A percentile compares a stretch with the other conserved stretches of the same genome.
Evolutionary conservation across 23 tunicate species (phyloP).

Genomic region (Halocynthia aurantium): DNA sequence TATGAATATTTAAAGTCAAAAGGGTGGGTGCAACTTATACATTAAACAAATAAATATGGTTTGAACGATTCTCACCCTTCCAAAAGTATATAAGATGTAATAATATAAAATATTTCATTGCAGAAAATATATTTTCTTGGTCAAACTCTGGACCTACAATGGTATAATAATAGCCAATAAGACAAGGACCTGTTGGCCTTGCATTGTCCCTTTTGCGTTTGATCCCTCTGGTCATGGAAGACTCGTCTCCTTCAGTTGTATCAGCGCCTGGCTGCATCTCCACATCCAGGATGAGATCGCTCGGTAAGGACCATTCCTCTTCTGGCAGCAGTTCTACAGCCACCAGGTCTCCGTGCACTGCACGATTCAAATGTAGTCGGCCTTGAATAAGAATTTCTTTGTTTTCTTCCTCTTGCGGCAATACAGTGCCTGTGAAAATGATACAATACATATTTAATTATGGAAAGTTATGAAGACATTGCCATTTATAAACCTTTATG

Average conservation of each 20-base stretch:
- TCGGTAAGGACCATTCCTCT: slow-evolving; percentile 77
- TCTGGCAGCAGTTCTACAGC: slow-evolving; percentile 79
- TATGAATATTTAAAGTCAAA: too few relatives aligned
- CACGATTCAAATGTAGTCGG: slow-evolving; percentile 76
- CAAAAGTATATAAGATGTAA: too few relatives aligned
- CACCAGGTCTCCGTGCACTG: slow-evolving; percentile 89
- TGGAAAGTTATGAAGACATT: too few relatives aligned
- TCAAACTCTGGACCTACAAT: too few relatives aligned
- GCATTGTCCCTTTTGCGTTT: slow-evolving; percentile 1
- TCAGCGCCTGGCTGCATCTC: slow-evolving; percentile 99
- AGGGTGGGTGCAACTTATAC: too few relatives aligned
- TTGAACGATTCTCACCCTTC: too few relatives aligned
- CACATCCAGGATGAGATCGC: slow-evolving; percentile 89
- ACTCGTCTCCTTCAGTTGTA: slow-evolving; percentile 13
- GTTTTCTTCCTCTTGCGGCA: slow-evolving; percentile 41
- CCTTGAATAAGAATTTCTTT: slow-evolving; percentile 92
- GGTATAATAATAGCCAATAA: too few relatives aligned
- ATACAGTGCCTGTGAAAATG: not conserved
- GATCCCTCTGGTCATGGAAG: not conserved
- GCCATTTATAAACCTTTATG: too few relatives aligned
- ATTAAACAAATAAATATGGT: too few relatives aligned
- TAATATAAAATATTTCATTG: too few relatives aligned
- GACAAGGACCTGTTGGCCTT: not conserved
- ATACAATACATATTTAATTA: too few relatives aligned
- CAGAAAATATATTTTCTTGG: too few relatives aligned